Evolutionary conservation across 2,888 invertebrate species (phyloP), one percentile per base, ranked within the genome.

Genomic region (Minunthozetes semirufus): DNA sequence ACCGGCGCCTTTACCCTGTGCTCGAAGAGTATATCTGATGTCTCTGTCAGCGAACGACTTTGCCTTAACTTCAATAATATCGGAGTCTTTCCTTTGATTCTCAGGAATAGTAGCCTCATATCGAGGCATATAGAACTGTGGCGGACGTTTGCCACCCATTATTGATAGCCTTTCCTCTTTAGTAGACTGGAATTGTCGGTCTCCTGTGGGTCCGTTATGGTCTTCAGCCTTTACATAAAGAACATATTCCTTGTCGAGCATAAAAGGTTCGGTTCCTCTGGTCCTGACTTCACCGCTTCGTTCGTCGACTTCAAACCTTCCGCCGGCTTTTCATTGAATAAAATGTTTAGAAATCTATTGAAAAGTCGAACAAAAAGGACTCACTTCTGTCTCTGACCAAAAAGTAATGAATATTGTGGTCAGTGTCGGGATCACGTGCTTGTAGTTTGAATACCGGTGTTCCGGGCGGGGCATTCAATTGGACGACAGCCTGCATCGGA

Each of bases 401-500:
- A 85, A 95, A 94, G 84, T 96, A 94, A 83, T 94, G 94, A 78
- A 96, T 94, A 82, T 93, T 93, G 83, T 94, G 93, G 84, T 94
- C 95, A 0, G 94, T 94, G 82, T 96, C 95, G 3, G 96, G 96
- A 83, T 98, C 97, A 78, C 94, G 86, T 19, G 98, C 98, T 83
- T 95, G 94, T 33, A 99, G 88, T n/a, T 95, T 95, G 85, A 95
- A 97, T 5, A 97, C 95, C 6, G 93, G 94, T 0, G 94, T 94
- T 83, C 95, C 96, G 53, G 94, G 92, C 4, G 94, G 92, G 4
- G 96, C 95, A 83, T 96, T 96, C 73, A 94, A 87, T 81, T 96
- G 94, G 0, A 97, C 95, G 76, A 97, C 95, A 0, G 97, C 93
- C 84, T 96, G 93, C 93, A 96, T 97, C 22, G 98, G 98, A 78